Conservation (phyloP, 2,888 invertebrate species). For the Lydus trimaculatus region DNA sequence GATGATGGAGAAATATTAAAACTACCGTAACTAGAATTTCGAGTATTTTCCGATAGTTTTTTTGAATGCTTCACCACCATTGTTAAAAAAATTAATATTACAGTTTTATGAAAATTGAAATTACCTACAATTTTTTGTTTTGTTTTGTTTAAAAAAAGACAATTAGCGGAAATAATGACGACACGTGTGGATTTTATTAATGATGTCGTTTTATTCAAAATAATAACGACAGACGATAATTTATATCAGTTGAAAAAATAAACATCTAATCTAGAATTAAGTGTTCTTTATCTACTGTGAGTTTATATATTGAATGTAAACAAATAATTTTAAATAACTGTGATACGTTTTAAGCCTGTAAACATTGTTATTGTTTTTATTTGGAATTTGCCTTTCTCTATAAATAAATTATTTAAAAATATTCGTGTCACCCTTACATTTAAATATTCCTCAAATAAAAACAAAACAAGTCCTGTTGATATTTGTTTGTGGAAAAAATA, state of each 20-base stretch:
- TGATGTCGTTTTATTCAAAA: background rate
- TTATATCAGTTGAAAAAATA: background rate
- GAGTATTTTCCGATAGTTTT: background rate
- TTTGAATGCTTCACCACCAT: background rate
- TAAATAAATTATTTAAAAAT: too few relatives aligned
- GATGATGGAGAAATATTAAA: constrained; percentile 21
- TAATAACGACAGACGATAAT: background rate
- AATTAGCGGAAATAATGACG: background rate
- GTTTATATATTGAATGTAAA: background rate
- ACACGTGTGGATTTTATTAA: background rate
- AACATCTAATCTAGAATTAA: constrained; percentile 7
- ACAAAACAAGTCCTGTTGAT: too few relatives aligned
- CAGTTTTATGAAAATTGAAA: too few relatives aligned
- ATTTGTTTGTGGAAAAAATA: too few relatives aligned
- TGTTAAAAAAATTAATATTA: background rate
- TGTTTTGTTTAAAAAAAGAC: background rate
- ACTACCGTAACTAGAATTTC: constrained; percentile 8
- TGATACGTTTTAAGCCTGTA: background rate
- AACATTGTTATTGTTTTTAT: background rate
- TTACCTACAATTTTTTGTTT: too few relatives aligned
- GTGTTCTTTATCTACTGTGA: background rate
- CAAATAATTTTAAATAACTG: background rate
- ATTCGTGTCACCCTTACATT: too few relatives aligned
- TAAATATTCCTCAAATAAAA: too few relatives aligned
- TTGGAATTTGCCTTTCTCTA: too few relatives aligned